phyloP scores from a whole-genome alignment of 2,797 vertebrate species.

The Paguma larvata region DNA sequence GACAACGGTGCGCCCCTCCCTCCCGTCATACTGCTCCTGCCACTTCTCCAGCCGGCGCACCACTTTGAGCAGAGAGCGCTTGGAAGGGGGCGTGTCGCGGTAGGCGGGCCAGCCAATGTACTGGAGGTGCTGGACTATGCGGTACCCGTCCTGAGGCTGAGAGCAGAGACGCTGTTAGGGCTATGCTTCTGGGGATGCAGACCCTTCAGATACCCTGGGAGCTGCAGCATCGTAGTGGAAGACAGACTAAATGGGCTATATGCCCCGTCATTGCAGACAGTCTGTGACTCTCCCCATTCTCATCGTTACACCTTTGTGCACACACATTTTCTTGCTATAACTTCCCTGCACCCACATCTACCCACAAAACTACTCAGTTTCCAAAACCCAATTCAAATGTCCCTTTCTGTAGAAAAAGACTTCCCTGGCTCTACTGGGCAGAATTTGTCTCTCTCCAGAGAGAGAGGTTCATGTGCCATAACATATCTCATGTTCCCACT shows the following conservation, averaged over 20 bases:
- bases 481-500: not conserved
- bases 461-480: not conserved
- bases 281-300: not conserved
- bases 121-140: constrained; percentile 98
- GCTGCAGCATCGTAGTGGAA: rapidly evolving
- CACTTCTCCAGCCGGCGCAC: constrained; percentile 96
- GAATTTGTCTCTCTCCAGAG: not conserved
- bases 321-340: not conserved
- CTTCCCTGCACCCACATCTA: no score
- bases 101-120: constrained; percentile 99
- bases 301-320: not conserved
- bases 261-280: not conserved
- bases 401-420: not conserved
- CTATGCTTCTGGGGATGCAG: not conserved
- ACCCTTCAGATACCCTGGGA: not conserved
- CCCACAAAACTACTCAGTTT: not conserved
- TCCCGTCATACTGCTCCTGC: constrained; percentile 98
- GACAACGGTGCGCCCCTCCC: constrained; percentile 97
- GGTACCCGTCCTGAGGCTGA: constrained; percentile 98
- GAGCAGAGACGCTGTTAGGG: constrained; percentile 66
- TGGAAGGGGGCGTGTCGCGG: constrained; percentile 97
- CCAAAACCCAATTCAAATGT: constrained; percentile 19
- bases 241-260: not conserved
- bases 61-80: constrained; percentile 97
- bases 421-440: not conserved